A percentile compares a stretch with the other conserved stretches of the same genome.
phyloP scores from a whole-genome alignment of 2,113 vertebrate species.

The Progne subis region DNA sequence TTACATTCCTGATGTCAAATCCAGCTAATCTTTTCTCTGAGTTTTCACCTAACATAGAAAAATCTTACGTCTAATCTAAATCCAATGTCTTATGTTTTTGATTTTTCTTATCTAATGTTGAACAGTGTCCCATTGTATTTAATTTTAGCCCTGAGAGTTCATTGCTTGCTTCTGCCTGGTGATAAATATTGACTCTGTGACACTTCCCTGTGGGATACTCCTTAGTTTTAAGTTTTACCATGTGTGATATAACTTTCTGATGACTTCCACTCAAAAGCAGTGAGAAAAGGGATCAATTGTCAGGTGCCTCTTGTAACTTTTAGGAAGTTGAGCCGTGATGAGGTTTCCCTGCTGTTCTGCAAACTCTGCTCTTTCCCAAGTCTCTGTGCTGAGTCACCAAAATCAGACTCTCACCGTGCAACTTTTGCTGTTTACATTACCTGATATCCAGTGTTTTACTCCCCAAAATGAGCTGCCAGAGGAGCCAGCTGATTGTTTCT shows the following conservation, averaged over 20 bases:
- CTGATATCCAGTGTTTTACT: not conserved
- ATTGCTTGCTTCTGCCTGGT: slow-evolving; percentile 13
- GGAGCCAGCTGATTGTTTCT: not conserved
- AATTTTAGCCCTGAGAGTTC: not conserved
- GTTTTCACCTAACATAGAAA: not conserved
- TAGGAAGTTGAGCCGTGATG: not conserved
- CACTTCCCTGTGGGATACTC: not conserved
- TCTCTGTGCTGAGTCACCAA: not conserved
- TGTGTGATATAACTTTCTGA: not conserved
- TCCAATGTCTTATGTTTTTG: not conserved
- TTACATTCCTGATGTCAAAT: not conserved
- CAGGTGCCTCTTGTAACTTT: not conserved
- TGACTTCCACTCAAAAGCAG: not conserved
- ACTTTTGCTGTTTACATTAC: not conserved
- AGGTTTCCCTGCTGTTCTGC: not conserved
- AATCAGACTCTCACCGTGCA: not conserved
- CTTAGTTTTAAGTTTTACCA: not conserved
- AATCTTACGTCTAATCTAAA: not conserved
- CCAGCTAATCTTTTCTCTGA: not conserved
- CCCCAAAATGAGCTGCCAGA: not conserved
- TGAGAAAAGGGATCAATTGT: not conserved
- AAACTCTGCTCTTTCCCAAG: not conserved
- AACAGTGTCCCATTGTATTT: not conserved
- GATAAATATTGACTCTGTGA: slow-evolving; percentile 60
- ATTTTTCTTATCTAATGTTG: not conserved